phyloP scores from a whole-genome alignment of 1,140 invertebrate genomes.

The Drosophila elegans region DNA sequence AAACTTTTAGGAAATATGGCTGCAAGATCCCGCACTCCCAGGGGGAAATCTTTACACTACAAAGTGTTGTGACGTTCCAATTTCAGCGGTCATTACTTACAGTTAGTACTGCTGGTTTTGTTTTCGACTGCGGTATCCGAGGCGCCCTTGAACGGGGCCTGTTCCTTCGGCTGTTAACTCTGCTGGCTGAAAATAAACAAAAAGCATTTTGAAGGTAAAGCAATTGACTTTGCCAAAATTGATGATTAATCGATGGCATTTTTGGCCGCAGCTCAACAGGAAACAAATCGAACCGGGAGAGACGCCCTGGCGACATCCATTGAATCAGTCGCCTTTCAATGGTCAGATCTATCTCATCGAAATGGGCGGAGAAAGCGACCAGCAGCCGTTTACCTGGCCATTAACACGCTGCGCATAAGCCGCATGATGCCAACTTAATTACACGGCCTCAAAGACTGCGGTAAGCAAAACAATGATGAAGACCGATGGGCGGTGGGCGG shows the following conservation, averaged over 20 bases:
- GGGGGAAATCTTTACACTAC: conserved; percentile 12
- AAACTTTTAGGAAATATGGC: conserved; percentile 38
- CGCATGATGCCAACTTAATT: conserved; percentile 58
- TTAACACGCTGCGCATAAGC: conserved; percentile 49
- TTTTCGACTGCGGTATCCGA: conserved; percentile 60
- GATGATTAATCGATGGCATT: conserved; percentile 70
- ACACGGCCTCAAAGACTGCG: conserved; percentile 53
- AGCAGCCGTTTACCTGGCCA: conserved; percentile 46
- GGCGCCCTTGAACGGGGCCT: conserved; percentile 69
- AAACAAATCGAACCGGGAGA: conserved; percentile 29
- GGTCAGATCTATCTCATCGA: conserved; percentile 34
- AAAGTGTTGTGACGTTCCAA: conserved; percentile 43
- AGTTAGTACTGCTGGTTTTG: conserved; percentile 11
- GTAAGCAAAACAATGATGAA: conserved; percentile 32
- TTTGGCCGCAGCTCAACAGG: conserved; percentile 56
- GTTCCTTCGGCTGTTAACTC: conserved; percentile 65
- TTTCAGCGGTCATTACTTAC: conserved; percentile 43
- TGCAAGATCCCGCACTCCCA: background rate
- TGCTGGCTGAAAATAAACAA: conserved; percentile 42
- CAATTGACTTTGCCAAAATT: conserved; percentile 59
- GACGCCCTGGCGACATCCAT: conserved; percentile 25
- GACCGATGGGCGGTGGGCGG: background rate
- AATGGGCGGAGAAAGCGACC: background rate
- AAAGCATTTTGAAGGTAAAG: background rate
- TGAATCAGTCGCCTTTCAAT: conserved; percentile 11